phyloP scores from a whole-genome alignment of 2,113 vertebrate genomes.

The Phycodurus eques region DNA sequence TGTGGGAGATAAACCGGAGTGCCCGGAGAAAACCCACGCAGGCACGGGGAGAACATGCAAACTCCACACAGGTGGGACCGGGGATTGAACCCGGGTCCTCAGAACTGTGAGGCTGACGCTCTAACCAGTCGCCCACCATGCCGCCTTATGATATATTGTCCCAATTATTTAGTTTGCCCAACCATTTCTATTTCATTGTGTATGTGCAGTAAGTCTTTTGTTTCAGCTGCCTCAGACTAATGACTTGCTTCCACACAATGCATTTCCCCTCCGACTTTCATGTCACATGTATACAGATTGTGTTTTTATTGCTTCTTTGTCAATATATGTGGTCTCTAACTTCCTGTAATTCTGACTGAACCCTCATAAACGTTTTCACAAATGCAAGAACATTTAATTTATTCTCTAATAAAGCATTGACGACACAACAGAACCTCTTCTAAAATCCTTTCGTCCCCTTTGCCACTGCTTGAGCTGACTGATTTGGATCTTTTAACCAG shows the following conservation, averaged over 20 bases:
- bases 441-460: not conserved
- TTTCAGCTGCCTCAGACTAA: not conserved
- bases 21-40: too few relatives aligned
- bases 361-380: not conserved
- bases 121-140: too few relatives aligned
- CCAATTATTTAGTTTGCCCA: not conserved
- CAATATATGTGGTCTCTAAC: not conserved
- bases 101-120: too few relatives aligned
- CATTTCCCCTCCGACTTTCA: not conserved
- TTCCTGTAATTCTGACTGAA: conserved; percentile 1
- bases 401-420: not conserved
- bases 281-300: not conserved
- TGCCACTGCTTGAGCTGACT: not conserved
- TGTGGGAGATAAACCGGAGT: too few relatives aligned
- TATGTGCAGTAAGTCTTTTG: not conserved
- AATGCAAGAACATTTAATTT: not conserved
- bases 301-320: not conserved
- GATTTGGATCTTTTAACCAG: not conserved
- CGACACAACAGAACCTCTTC: not conserved
- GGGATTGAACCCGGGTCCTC: too few relatives aligned
- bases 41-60: too few relatives aligned
- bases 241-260: not conserved
- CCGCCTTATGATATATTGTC: too few relatives aligned
- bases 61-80: too few relatives aligned
- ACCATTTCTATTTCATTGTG: not conserved